Evolutionary conservation across 2,797 vertebrate genomes (phyloP), one percentile per base, ranked within the genome.

Genomic region (Kryptopterus vitreolus): DNA sequence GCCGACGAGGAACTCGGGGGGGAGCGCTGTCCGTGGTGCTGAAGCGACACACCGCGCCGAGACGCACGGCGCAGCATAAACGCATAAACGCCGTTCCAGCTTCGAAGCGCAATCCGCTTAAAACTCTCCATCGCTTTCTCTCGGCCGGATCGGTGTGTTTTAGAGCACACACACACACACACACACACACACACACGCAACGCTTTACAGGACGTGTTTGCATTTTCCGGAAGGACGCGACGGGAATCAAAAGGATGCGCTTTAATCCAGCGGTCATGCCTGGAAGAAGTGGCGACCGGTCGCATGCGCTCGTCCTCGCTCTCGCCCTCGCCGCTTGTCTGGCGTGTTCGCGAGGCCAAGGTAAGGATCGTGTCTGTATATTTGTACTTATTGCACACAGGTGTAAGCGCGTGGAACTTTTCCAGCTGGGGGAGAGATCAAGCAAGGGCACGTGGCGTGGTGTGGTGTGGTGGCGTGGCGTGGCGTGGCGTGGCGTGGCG

Each of bases 21-120:
- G 95, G 95, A 94, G 95, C n/a, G n/a, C 96, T 97, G 93, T 96
- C 95, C 95, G 90, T 87, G 96, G 96, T 97, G 94, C 96, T 98
- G 96, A 96, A 92, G n/a, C 71, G 46, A 69, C 89, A 50, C 46
- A 11, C 11, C 70, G 48, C 62, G n/a, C n/a, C n/a, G 50, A 77
- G 46, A 22, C 24, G 4, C 6, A 33, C 18, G 8, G 29, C 48
- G 52, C 68, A 10, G 11, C 24, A 31, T 18, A 33, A 33, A 18
- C 68, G 10, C 50, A 72, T 20, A 16, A 58, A 43, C 58, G 43
- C 58, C 20, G 53, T 24, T 76, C 18, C 26, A 53, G 68, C 68
- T 50, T 50, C 50, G 24, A 50, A 72, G 29, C 29, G 33, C 69
- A 55, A 72, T 55, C 70, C 50, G 29, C 20, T 71, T 29, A 26